Evolutionary conservation across 2,797 vertebrate genomes (phyloP).

Genomic region (Sardinella longiceps): DNA sequence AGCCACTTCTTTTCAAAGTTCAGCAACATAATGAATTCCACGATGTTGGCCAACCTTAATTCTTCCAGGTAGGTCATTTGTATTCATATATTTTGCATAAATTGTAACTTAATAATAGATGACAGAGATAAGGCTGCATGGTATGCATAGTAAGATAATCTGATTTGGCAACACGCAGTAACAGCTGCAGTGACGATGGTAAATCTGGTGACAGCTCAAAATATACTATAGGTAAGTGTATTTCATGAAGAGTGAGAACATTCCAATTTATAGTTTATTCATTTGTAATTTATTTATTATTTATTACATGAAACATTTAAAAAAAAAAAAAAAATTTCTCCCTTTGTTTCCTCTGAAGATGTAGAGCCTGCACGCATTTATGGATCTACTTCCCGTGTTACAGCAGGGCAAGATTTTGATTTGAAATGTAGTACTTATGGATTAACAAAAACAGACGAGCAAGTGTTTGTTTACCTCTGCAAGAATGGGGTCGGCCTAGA

Average conservation of each 20-base stretch:
- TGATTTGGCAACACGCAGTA: background rate
- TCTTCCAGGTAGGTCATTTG: background rate
- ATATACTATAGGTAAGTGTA: background rate
- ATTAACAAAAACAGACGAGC: background rate
- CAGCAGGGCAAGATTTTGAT: constrained; percentile 46
- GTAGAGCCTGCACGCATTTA: constrained; percentile 51
- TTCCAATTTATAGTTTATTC: too few species aligned
- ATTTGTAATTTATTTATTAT: too few species aligned
- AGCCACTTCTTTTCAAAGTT: background rate
- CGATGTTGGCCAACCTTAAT: background rate
- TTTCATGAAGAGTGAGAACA: background rate
- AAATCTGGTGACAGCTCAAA: background rate
- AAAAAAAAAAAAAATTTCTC: constrained; percentile 27
- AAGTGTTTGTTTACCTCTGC: constrained; percentile 48
- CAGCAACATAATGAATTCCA: background rate
- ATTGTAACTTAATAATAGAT: too few species aligned
- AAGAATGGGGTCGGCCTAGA: background rate
- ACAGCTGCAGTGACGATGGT: background rate
- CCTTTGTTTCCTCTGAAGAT: background rate
- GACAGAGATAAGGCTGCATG: background rate
- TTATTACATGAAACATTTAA: background rate
- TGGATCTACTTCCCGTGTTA: constrained; percentile 35
- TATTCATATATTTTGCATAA: too few species aligned
- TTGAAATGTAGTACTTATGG: constrained; percentile 59
- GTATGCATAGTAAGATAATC: background rate